phyloP scores from a whole-genome alignment of 2,113 vertebrate genomes.

The Dolichotis patagonum region DNA sequence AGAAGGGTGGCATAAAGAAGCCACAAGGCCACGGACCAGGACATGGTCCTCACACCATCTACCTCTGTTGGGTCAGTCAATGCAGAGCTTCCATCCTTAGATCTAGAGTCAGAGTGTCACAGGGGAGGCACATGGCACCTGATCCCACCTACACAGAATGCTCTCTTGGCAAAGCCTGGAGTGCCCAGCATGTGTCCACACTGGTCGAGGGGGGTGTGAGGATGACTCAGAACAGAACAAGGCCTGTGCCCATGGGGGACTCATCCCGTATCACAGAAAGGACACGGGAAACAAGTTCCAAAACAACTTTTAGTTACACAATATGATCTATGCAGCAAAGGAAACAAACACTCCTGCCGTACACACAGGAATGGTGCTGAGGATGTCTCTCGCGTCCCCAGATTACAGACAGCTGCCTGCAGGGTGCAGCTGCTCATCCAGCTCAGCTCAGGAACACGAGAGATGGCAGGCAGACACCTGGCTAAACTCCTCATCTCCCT shows the following conservation, averaged over 20 bases:
- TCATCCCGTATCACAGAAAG: not conserved
- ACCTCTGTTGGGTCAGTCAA: not conserved
- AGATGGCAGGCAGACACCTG: not conserved
- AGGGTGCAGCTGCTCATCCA: not conserved
- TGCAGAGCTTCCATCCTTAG: not conserved
- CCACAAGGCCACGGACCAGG: not conserved
- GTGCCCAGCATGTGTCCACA: fast-evolving
- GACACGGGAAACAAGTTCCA: not conserved
- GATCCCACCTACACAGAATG: not conserved
- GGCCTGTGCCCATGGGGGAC: not conserved
- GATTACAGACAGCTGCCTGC: not conserved
- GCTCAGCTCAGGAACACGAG: not conserved
- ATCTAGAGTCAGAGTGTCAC: not conserved
- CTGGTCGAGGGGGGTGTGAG: not conserved
- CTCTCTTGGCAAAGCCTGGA: not conserved
- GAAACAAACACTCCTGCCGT: not conserved
- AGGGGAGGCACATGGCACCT: not conserved
- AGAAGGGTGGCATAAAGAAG: not conserved
- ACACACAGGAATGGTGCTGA: not conserved
- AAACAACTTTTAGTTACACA: not conserved
- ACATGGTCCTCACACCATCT: not conserved
- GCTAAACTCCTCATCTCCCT: not conserved
- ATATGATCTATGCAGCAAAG: not conserved
- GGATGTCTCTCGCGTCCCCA: not conserved
- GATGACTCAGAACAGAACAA: not conserved